These are phyloP conservation scores for Argyrosomus regius DNA, from an alignment of 2,797 vertebrate genomes.

Conservation along the genomic window DNA sequence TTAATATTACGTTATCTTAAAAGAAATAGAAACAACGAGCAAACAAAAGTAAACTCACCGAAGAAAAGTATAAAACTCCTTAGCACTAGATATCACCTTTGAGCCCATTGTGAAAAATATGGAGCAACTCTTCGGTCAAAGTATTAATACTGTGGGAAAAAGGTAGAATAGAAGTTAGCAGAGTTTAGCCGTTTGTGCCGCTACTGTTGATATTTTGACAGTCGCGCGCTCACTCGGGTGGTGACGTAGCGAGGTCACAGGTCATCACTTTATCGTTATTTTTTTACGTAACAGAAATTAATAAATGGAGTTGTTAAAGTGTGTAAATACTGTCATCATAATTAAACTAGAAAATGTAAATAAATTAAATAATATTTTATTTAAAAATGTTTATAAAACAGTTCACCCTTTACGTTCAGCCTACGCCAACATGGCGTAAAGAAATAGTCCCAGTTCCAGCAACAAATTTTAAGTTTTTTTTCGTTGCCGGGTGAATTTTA, in stretches of 20 bases:
- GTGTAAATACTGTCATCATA: rapidly evolving
- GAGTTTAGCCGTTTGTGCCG: not conserved
- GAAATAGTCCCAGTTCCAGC: conserved; percentile 74
- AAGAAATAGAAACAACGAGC: no score
- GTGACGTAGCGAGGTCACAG: conserved; percentile 66
- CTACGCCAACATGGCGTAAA: conserved; percentile 52
- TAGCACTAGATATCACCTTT: conserved; percentile 56
- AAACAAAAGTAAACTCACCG: conserved; percentile 70
- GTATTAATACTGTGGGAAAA: rapidly evolving
- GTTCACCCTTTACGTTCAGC: not conserved
- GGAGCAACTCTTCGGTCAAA: rapidly evolving
- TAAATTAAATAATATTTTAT: not conserved
- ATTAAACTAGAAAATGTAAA: rapidly evolving
- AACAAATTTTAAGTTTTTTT: not conserved
- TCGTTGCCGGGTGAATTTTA: rapidly evolving
- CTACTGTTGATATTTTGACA: conserved; percentile 60
- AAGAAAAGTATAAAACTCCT: conserved; percentile 68
- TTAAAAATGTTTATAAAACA: not conserved
- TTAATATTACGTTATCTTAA: not conserved
- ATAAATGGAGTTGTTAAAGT: rapidly evolving
- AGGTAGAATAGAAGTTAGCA: not conserved
- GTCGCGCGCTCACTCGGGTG: conserved; percentile 61
- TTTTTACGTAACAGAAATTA: not conserved
- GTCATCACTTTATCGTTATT: not conserved
- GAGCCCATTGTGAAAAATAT: conserved; percentile 59